Conservation (phyloP, 35 echinoderm and acorn worm genomes). For the Acanthaster planci region DNA sequence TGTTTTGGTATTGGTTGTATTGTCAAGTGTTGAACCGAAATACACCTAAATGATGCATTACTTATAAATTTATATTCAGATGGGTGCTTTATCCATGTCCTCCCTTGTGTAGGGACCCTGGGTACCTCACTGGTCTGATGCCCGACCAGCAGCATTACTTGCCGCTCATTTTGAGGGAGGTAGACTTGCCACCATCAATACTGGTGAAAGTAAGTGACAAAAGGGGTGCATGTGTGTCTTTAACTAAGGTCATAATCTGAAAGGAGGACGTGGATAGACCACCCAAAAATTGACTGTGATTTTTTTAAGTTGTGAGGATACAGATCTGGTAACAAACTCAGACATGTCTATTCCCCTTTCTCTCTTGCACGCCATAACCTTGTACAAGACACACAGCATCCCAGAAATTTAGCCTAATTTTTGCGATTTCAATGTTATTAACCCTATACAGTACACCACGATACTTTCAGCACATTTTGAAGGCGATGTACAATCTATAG, state of each 20-base stretch:
- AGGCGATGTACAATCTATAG: conserved; percentile 24
- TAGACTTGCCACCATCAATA: conserved; percentile 6
- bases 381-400: not conserved
- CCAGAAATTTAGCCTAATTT: not conserved
- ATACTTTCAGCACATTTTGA: conserved; percentile 34
- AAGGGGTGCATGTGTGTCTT: not conserved
- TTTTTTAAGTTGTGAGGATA: no score
- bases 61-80: not conserved
- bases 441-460: conserved; percentile 6
- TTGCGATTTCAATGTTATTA: not conserved
- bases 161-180: conserved; percentile 37
- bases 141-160: not conserved
- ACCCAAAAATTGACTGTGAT: no score
- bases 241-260: not conserved
- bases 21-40: not conserved
- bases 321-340: no score
- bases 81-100: not conserved
- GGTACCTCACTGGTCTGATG: not conserved
- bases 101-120: not conserved
- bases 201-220: conserved; percentile 30
- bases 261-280: no score
- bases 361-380: not conserved
- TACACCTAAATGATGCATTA: not conserved
- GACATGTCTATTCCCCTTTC: no score
- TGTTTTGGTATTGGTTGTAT: no score